These are phyloP conservation scores for Platorchestia sp. DNA, from an alignment of 1,140 invertebrate genomes.

Conservation along the genomic window DNA sequence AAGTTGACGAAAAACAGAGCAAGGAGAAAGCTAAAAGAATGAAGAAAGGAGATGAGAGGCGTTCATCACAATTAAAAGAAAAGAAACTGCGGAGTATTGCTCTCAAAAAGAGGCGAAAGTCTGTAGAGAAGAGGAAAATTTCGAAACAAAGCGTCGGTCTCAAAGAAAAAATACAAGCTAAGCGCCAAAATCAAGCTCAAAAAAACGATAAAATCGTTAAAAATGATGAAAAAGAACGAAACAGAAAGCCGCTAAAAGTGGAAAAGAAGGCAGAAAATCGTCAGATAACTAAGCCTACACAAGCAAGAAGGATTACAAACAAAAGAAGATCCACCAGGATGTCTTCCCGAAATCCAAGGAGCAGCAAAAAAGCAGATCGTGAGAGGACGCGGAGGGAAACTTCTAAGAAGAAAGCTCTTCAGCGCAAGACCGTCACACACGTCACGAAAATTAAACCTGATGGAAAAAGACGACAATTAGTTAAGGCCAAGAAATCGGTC, in stretches of 20 bases:
- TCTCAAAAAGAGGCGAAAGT: not conserved
- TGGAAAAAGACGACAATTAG: not conserved
- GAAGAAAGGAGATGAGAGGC: not conserved
- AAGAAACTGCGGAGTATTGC: not conserved
- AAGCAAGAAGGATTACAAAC: not conserved
- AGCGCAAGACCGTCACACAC: not conserved
- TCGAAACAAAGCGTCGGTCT: not conserved
- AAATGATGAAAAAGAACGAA: not conserved
- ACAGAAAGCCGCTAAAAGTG: not conserved
- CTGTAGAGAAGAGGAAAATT: not conserved
- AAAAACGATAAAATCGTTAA: not conserved
- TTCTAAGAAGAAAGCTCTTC: not conserved
- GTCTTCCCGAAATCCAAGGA: not conserved
- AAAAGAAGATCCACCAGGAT: not conserved
- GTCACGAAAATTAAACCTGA: not conserved
- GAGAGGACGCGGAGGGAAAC: not conserved
- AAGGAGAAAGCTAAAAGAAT: not conserved
- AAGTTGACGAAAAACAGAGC: not conserved
- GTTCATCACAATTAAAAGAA: not conserved
- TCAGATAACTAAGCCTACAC: not conserved
- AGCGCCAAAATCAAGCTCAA: not conserved
- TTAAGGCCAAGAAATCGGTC: not conserved
- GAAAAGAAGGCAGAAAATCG: not conserved
- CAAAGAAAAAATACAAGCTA: not conserved
- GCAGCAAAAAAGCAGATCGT: not conserved